phyloP scores from a whole-genome alignment of 2,888 invertebrate genomes.

The Drosophila suboccidentalis region DNA sequence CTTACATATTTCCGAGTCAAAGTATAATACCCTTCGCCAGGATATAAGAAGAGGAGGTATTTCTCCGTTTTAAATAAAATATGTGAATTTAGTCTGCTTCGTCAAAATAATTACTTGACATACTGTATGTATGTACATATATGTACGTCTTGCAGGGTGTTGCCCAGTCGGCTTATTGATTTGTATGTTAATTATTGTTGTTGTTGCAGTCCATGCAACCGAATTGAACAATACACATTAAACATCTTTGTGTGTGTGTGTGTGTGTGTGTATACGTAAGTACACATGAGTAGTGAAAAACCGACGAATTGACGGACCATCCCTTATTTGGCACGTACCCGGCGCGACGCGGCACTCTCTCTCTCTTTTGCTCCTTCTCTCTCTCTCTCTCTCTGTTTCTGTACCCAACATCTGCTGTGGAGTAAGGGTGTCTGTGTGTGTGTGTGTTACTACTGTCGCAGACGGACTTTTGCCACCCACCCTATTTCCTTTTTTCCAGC shows the following conservation, averaged over 20 bases:
- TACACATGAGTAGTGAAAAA: conserved; percentile 47
- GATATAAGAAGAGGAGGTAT: no score
- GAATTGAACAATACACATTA: conserved; percentile 47
- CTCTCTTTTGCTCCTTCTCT: no score
- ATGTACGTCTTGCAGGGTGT: conserved; percentile 58
- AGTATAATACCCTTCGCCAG: no score
- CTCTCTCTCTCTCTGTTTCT: conserved; percentile 61
- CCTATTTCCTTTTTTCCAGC: conserved; percentile 64
- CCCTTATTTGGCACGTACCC: conserved; percentile 69
- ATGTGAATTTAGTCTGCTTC: no score
- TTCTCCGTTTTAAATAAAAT: no score
- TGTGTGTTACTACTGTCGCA: conserved; percentile 68
- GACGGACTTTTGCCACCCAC: conserved; percentile 75
- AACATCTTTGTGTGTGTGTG: conserved; percentile 14
- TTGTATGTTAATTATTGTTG: conserved; percentile 51
- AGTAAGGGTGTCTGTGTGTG: conserved; percentile 32
- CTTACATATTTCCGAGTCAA: no score
- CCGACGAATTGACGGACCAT: conserved; percentile 61
- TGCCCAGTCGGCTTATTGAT: conserved; percentile 76
- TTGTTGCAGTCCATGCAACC: conserved; percentile 67
- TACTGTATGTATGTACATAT: background rate
- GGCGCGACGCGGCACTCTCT: conserved; percentile 44
- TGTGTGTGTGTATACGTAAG: conserved; percentile 28
- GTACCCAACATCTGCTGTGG: conserved; percentile 72
- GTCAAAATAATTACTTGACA: background rate